Base-by-base conservation (phyloP, 2,888 invertebrate species). In the Ornithoptera alexandrae region DNA sequence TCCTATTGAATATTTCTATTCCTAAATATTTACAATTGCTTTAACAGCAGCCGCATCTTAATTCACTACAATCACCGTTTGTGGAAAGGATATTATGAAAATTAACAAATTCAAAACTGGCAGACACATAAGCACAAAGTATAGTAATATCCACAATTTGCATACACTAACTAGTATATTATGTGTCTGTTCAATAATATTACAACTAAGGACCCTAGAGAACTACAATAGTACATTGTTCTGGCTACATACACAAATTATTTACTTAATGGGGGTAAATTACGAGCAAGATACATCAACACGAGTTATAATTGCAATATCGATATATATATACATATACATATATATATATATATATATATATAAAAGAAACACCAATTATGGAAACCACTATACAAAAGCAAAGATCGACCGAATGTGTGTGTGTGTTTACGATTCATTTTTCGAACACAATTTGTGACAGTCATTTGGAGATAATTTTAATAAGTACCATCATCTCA, bases 1-100 rank as follows among this genome's bases (percentile, higher is more conserved):
- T 79, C 82, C 81, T 85, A 82, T 81, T 84, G 81, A 78, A 80
- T 79, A 66, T 74, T 74, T 75, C 72, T 70, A 73, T 70, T 75
- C 75, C 77, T 84, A 84, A 83, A 82, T 90, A 90, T 91, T 88
- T 90, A 90, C 90, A 90, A 80, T 81, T 80, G 85, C 84, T 84
- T 82, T 82, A 82, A 84, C 81, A 85, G 83, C 88, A 87, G 84
- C 87, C 81, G 76, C 70, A 78, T 80, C 80, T 83, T 84, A 88
- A 81, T 82, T 30, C 73, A 62, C 82, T 87, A 89, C 86, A 87
- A 85, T 83, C 88, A 88, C 88, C 87, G 79, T 76, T 78, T 77
- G 75, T 77, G 81, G 68, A 71, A 58, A 46, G 20, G 30, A 60
- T 22, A 30, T 18, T 57, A 57, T 22, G 22, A 15, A 30, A 53